Conservation (phyloP, 2,888 invertebrate species). For the Galeopsomyia nigrocyanea region DNA sequence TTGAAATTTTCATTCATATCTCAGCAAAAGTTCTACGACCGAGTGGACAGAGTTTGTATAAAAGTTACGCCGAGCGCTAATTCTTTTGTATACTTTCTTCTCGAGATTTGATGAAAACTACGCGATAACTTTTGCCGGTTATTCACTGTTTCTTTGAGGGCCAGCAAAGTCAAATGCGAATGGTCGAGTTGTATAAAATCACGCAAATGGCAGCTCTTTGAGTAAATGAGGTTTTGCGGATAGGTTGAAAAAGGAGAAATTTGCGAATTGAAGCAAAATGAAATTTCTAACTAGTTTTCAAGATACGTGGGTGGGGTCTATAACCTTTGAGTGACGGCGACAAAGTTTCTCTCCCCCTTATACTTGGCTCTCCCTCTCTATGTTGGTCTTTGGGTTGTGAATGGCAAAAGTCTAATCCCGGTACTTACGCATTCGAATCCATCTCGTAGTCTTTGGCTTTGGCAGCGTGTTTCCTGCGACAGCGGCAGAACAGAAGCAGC, state of each 20-base stretch:
- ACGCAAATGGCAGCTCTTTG: neutral
- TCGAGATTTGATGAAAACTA: conserved; percentile 28
- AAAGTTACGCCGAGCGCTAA: conserved; percentile 15
- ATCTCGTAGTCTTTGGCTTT: conserved; percentile 91
- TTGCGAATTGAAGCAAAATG: conserved; percentile 23
- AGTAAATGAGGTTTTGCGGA: neutral
- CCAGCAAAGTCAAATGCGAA: neutral
- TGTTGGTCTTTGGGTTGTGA: neutral
- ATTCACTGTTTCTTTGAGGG: neutral
- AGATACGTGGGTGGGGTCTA: no score
- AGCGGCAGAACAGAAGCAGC: conserved; percentile 86
- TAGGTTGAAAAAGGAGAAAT: neutral
- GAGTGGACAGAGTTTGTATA: no score
- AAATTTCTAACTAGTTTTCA: conserved; percentile 36
- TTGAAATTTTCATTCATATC: conserved; percentile 41
- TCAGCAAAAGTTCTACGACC: neutral
- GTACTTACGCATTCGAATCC: conserved; percentile 76
- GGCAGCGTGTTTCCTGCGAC: conserved; percentile 85
- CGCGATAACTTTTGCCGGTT: conserved; percentile 1
- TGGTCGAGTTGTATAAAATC: conserved; percentile 3
- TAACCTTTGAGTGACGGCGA: no score
- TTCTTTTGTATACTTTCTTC: conserved; percentile 13
- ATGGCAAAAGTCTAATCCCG: conserved; percentile 16
- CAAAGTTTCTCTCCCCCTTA: no score
- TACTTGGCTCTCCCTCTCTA: no score